These are phyloP conservation scores for Parotocinclus haroldoi DNA, from an alignment of 2,797 vertebrate genomes.

Conservation along the genomic window DNA sequence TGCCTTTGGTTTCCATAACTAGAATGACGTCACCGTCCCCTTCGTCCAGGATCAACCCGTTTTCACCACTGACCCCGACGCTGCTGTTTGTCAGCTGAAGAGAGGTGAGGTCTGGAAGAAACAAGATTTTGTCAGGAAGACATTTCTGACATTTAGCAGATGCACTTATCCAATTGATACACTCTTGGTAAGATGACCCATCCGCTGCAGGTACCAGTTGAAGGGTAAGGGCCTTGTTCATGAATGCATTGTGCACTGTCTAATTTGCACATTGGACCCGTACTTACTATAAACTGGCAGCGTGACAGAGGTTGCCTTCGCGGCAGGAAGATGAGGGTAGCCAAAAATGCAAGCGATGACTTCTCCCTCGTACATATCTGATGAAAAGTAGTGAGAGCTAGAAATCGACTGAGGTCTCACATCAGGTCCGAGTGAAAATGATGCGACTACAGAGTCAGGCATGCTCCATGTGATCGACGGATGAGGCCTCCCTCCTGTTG, in stretches of 20 bases:
- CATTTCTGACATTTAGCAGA: too few relatives aligned
- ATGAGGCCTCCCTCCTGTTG: slow-evolving; percentile 67
- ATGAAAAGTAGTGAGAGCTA: slow-evolving; percentile 52
- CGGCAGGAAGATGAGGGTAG: slow-evolving; percentile 57
- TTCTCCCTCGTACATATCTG: slow-evolving; percentile 50
- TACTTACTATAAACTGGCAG: slow-evolving; percentile 67
- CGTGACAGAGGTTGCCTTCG: slow-evolving; percentile 43
- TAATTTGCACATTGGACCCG: too few relatives aligned
- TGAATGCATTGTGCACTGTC: too few relatives aligned
- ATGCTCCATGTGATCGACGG: slow-evolving; percentile 62
- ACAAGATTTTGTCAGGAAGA: neutral
- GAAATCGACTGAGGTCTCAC: slow-evolving; percentile 40
- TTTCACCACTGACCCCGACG: slow-evolving; percentile 5
- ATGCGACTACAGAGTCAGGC: slow-evolving; percentile 32
- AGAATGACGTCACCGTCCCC: slow-evolving; percentile 51
- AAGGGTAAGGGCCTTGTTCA: too few relatives aligned
- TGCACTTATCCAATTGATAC: too few relatives aligned
- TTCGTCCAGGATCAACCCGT: slow-evolving; percentile 56
- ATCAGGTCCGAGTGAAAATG: slow-evolving; percentile 20
- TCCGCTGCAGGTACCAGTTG: too few relatives aligned
- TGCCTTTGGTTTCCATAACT: slow-evolving; percentile 54
- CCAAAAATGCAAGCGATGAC: slow-evolving; percentile 64
- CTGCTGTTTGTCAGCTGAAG: slow-evolving; percentile 41
- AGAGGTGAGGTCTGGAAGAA: slow-evolving; percentile 60
- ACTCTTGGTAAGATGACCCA: too few relatives aligned